Evolutionary conservation across 2,113 vertebrate species (phyloP), one percentile per base, ranked within the genome.

Genomic region (Numenius arquata): DNA sequence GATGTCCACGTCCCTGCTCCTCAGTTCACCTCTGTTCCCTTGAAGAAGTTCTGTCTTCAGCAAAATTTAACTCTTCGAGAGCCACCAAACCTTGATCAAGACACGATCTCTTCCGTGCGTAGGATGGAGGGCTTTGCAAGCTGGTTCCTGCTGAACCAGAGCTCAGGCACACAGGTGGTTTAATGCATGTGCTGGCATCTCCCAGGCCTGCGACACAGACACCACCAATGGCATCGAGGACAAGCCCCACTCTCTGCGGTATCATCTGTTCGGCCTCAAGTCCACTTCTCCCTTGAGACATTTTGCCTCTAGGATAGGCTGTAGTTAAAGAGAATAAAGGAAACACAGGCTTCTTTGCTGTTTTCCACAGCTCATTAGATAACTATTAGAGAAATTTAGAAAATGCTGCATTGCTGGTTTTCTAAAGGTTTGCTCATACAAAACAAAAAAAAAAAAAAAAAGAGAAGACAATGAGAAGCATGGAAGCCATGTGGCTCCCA

Each of bases 291-390:
- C 41, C n/a, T 50, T 32, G 52, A 90, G 68, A 74, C 41, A 34
- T 58, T 90, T 74, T 87, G 22, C 59, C 68, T 87, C 47, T 26
- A n/a, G 56, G 63, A 78, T 4, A 86, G 43, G 27, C 53, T 92
- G 58, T 83, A 90, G 88, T 79, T 92, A 81, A 73, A 93, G 32
- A 81, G 55, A 92, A 92, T 74, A 95, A 93, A 90, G 89, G 41
- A 80, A 90, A 84, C 75, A 84, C 40, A 77, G 65, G 52, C 52
- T 67, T 16, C 47, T 89, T 86, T 81, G 32, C 68, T 80, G 63
- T 36, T 79, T 96, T 79, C 90, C 68, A 95, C 92, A 95, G 94
- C 84, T 95, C 85, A 74, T 95, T 95, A 93, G 79, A 58, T 45
- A 93, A 80, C 75, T 88, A 53, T 90, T 83, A 95, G 82, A 84